Percentiles rank a stretch among this genome's conserved stretches.
These are phyloP conservation scores for Sigmodon hispidus DNA, from an alignment of 2,113 vertebrate genomes.

Conservation along the genomic window DNA sequence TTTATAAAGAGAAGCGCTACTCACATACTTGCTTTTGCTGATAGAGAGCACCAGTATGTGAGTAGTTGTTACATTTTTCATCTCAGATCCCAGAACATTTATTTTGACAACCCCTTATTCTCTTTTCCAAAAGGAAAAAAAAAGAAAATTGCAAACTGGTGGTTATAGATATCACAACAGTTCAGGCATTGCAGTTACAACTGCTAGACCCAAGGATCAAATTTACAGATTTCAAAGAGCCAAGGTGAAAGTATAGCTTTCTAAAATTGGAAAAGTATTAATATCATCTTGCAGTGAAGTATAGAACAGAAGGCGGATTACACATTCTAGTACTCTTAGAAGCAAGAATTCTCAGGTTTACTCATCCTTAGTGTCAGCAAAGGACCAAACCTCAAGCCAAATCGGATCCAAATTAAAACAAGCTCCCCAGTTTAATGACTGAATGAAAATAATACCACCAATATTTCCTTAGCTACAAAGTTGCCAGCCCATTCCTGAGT, in stretches of 20 bases:
- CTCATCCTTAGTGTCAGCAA: slow-evolving; percentile 6
- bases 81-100: slow-evolving; percentile 16
- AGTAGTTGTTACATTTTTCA: slow-evolving; percentile 38
- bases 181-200: not conserved
- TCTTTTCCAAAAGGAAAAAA: slow-evolving; percentile 8
- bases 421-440: slow-evolving; percentile 1
- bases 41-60: not conserved
- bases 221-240: slow-evolving; percentile 34
- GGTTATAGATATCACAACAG: not conserved
- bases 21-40: slow-evolving; percentile 58
- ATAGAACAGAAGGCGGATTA: not conserved
- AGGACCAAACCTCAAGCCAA: not conserved
- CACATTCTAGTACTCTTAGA: not conserved
- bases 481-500: not conserved
- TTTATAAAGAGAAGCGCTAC: not conserved
- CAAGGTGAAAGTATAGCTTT: not conserved
- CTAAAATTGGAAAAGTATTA: not conserved
- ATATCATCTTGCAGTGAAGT: not conserved
- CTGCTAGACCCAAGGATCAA: not conserved
- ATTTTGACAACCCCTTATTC: slow-evolving; percentile 51
- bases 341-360: not conserved
- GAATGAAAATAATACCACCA: not conserved
- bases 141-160: not conserved
- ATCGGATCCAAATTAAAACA: not conserved
- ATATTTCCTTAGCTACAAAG: not conserved